phyloP scores from a whole-genome alignment of 2,888 invertebrate genomes.

The Strigamia transsilvanica region DNA sequence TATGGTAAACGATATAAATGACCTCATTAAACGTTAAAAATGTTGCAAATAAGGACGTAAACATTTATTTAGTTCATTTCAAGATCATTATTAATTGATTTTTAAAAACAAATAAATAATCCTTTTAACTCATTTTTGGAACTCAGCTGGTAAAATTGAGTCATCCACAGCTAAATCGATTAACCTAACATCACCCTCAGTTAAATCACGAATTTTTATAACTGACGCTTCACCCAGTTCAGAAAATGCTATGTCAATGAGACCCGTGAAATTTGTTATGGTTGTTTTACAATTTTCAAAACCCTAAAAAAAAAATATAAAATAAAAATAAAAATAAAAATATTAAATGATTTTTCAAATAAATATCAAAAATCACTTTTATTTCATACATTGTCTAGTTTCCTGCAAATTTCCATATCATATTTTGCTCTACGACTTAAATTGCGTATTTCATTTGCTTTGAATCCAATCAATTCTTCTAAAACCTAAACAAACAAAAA shows the following conservation, averaged over 20 bases:
- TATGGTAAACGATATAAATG: neutral
- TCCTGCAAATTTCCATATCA: neutral
- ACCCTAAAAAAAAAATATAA: neutral
- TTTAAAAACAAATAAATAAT: too few species aligned
- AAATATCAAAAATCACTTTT: neutral
- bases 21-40: constrained; percentile 5
- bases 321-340: neutral
- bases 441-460: neutral
- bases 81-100: neutral
- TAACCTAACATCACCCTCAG: neutral
- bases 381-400: neutral
- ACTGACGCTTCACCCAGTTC: neutral
- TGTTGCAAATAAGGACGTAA: neutral
- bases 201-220: neutral
- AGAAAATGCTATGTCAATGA: neutral
- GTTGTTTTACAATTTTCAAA: constrained; percentile 17
- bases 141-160: neutral
- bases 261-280: neutral
- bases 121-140: neutral
- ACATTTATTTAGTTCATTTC: neutral
- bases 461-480: neutral
- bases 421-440: neutral
- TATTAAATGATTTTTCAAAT: neutral
- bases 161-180: neutral
- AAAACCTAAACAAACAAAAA: neutral